A percentile compares a stretch with the other conserved stretches of the same genome.
Evolutionary conservation across 2,888 invertebrate species (phyloP).

Genomic region (Deilephila porcellus): DNA sequence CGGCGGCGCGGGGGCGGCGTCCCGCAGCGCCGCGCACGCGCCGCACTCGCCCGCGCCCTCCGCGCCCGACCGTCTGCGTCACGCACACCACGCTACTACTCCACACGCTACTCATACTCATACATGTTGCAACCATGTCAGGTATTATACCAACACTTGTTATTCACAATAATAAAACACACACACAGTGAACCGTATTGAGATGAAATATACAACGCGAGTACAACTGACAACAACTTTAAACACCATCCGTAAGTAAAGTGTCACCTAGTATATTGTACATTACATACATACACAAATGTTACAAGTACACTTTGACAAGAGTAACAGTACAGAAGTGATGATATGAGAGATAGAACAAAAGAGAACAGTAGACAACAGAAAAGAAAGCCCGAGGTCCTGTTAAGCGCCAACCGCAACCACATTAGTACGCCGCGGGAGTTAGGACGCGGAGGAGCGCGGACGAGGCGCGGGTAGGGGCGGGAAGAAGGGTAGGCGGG

Average conservation of each 20-base stretch:
- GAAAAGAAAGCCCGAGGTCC: constrained; percentile 21
- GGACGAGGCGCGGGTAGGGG: constrained; percentile 27
- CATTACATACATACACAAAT: constrained; percentile 5
- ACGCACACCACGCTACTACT: constrained; percentile 35
- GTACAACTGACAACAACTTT: neutral
- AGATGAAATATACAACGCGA: neutral
- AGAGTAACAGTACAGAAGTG: constrained; percentile 32
- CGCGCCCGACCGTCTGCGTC: constrained; percentile 40
- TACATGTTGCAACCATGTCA: too few relatives aligned
- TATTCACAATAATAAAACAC: too few relatives aligned
- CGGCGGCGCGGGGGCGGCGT: constrained; percentile 34
- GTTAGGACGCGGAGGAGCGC: constrained; percentile 40
- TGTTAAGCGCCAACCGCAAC: constrained; percentile 42
- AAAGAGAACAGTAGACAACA: constrained; percentile 39
- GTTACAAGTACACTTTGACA: constrained; percentile 15
- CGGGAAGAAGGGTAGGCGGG: constrained; percentile 29
- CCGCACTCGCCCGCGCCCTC: constrained; percentile 52
- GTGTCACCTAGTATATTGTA: neutral
- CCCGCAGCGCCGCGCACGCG: constrained; percentile 57
- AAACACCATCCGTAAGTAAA: neutral
- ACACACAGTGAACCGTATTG: too few relatives aligned
- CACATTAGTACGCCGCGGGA: constrained; percentile 49
- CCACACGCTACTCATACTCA: constrained; percentile 15
- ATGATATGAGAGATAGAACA: constrained; percentile 34
- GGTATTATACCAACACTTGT: too few relatives aligned